Evolutionary conservation across 2,888 invertebrate genomes (phyloP), one percentile per base, ranked within the genome.

Genomic region (Drosophila macrospina): DNA sequence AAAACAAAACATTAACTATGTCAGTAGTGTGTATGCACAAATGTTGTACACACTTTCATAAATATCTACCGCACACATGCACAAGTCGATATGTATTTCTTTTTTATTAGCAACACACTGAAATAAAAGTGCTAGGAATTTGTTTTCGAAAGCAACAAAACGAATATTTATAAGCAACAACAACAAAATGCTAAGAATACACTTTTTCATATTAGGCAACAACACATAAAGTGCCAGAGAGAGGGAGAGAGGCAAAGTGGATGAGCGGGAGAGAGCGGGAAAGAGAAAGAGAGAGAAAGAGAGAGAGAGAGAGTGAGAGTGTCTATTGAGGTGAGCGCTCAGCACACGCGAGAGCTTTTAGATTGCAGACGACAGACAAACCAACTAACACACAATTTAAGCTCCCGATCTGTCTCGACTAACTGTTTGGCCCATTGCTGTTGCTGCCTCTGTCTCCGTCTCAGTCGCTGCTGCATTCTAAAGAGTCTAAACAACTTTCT

Each of bases 11-110:
- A 66, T 60, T 62, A 87, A 78, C 64, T 87, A 87, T 82, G 81
- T 82, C 81, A 82, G 85, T 82, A 85, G 81, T 87, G 81, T 87
- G 81, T 87, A 82, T 82, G 81, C 81, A 81, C 87, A 87, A 84
- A 77, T 69, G 50, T 71, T 79, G 42, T 47, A 62, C 61, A 81
- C 56, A 47, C 51, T 47, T 34, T 42, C 47, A 61, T 32, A 80
- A 62, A 80, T 54, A 80, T 52, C 60, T 34, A 55, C 26, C 42
- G 15, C 13, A 44, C 13, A 41, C 32, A 51, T 10, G 42, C 15
- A 52, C n/a, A 37, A 39, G 45, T 36, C 3, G 36, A 34, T 26
- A 36, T 41, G 55, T 54, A 52, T 48, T 37, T 34, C n/a, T 39
- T 64, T 56, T 66, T 68, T 71, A 59, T 76, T 70, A 37, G 56